phyloP scores from a whole-genome alignment of 2,113 vertebrate genomes.

The Falco punctatus region DNA sequence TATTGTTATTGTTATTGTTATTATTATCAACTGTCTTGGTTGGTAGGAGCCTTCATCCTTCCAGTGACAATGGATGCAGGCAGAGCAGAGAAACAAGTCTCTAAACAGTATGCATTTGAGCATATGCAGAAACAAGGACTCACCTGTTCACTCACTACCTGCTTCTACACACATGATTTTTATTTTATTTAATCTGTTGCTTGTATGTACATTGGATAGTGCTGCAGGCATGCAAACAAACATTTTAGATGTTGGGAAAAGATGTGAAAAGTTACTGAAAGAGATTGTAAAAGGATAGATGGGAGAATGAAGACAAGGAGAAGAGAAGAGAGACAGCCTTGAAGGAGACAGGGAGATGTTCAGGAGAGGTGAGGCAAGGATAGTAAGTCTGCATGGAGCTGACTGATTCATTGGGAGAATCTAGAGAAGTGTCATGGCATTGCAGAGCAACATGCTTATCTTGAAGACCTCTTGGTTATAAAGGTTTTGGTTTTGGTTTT shows the following conservation, averaged over 20 bases:
- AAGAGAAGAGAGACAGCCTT: not conserved
- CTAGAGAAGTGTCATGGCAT: conserved; percentile 57
- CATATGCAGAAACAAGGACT: not conserved
- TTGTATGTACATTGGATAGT: conserved; percentile 10
- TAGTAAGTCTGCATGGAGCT: not conserved
- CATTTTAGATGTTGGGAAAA: conserved; percentile 1
- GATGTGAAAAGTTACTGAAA: not conserved
- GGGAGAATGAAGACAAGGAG: not conserved
- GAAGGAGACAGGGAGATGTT: not conserved
- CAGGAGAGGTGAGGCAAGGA: conserved; percentile 38
- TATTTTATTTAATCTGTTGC: conserved; percentile 28
- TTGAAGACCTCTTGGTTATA: conserved; percentile 30
- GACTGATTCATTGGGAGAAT: conserved; percentile 65
- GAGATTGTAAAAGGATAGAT: not conserved
- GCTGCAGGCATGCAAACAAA: not conserved
- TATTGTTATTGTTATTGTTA: not conserved
- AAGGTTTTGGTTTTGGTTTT: not conserved
- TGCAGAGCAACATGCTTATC: conserved; percentile 25
- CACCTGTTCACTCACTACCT: not conserved
- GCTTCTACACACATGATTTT: not conserved
- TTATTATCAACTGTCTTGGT: not conserved
- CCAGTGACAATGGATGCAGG: not conserved
- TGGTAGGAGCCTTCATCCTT: not conserved
- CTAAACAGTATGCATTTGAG: not conserved
- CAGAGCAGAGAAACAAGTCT: not conserved